Percentiles rank a stretch among this genome's conserved stretches.
Conservation (phyloP, 2,113 vertebrate genomes). For the Cyprinodon variegatus region DNA sequence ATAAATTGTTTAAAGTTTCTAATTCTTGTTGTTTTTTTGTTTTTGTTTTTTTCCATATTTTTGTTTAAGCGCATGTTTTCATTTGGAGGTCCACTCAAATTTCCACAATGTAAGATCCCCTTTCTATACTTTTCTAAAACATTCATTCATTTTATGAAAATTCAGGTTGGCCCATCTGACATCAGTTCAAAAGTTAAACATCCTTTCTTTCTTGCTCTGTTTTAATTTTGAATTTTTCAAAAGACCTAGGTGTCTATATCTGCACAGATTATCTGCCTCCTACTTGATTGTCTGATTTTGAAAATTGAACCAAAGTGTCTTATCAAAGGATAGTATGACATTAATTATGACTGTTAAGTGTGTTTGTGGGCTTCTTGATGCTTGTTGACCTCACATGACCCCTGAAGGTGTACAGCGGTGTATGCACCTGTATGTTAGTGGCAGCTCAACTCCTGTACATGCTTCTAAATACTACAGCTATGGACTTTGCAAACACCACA, state of each 20-base stretch:
- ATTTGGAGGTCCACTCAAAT: too few species aligned
- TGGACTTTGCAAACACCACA: too few species aligned
- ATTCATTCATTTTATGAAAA: too few species aligned
- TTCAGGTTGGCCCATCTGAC: too few species aligned
- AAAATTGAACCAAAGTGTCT: not conserved
- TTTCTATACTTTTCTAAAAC: too few species aligned
- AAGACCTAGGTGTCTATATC: not conserved
- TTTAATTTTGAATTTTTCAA: not conserved
- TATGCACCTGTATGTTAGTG: not conserved
- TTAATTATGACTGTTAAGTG: not conserved
- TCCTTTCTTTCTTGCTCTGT: not conserved
- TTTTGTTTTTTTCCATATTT: too few species aligned
- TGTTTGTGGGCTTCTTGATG: not conserved
- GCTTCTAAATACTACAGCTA: too few species aligned
- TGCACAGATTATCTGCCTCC: not conserved
- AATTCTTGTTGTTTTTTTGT: too few species aligned
- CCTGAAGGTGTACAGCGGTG: not conserved
- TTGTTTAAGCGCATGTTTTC: too few species aligned
- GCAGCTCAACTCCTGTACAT: not conserved
- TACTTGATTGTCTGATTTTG: not conserved
- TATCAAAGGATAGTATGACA: not conserved
- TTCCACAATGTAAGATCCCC: too few species aligned
- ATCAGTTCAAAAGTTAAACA: not conserved
- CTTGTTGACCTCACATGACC: not conserved
- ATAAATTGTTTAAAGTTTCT: too few species aligned